Evolutionary conservation across 2,888 invertebrate genomes (phyloP).

Genomic region (Brachypalpus laphriformis): DNA sequence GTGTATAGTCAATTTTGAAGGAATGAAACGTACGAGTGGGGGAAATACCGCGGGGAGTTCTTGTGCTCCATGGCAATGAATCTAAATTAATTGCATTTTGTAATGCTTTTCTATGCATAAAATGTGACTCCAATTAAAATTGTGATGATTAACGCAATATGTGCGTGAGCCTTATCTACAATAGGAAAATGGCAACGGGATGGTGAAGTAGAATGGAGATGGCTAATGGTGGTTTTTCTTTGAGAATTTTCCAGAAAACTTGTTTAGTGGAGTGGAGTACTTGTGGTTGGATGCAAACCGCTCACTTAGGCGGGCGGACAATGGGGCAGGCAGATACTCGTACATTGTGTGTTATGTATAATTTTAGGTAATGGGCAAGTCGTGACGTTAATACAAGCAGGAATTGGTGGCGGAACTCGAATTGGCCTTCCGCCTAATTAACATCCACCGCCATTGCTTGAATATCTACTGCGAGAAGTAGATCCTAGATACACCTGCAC

Average conservation of each 20-base stretch:
- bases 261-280: neutral
- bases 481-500: too few species aligned
- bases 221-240: constrained; percentile 32
- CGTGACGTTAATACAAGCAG: too few species aligned
- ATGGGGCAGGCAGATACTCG: too few species aligned
- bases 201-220: constrained; percentile 22
- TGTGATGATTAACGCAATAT: constrained; percentile 61
- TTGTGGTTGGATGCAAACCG: too few species aligned
- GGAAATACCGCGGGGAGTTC: constrained; percentile 16
- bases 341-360: too few species aligned
- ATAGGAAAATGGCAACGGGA: constrained; percentile 15
- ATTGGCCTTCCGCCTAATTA: too few species aligned
- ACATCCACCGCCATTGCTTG: too few species aligned
- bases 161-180: constrained; percentile 59
- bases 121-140: constrained; percentile 71
- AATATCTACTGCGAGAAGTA: too few species aligned
- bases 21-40: neutral
- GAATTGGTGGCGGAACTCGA: too few species aligned
- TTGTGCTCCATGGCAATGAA: constrained; percentile 52
- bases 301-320: too few species aligned
- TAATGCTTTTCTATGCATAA: constrained; percentile 62
- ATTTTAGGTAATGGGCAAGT: too few species aligned
- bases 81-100: constrained; percentile 68
- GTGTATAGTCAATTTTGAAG: constrained; percentile 28
- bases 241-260: neutral